These are phyloP conservation scores for Poicephalus gulielmi DNA, from an alignment of 2,113 vertebrate species.

Conservation along the genomic window DNA sequence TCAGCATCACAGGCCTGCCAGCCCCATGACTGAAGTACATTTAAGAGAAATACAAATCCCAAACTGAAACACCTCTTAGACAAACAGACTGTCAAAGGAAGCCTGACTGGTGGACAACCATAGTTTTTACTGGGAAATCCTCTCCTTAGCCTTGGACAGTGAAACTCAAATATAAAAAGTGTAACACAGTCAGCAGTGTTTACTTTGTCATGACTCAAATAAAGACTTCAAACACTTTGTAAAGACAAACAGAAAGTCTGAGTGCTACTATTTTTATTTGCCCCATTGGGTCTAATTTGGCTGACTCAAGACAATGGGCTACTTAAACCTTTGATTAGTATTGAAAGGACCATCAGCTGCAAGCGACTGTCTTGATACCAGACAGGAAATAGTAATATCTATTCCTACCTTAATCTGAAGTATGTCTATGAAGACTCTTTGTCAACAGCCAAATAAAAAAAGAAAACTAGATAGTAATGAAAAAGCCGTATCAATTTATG, in stretches of 20 bases:
- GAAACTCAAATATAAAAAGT: background rate
- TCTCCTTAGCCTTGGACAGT: background rate
- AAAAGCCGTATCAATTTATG: background rate
- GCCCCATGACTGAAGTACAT: background rate
- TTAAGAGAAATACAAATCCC: background rate
- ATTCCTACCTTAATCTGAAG: background rate
- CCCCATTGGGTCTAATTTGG: background rate
- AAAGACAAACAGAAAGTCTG: background rate
- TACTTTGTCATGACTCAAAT: background rate
- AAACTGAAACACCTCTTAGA: background rate
- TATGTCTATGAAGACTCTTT: background rate
- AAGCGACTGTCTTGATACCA: background rate
- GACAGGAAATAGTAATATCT: background rate
- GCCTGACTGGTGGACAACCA: background rate
- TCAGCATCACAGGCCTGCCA: background rate
- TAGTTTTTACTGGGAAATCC: background rate
- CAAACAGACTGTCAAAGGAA: background rate
- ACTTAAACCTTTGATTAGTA: background rate
- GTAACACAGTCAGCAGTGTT: background rate
- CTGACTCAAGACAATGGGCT: background rate
- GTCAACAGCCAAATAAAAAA: background rate
- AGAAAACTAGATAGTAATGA: background rate
- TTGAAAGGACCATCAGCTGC: background rate
- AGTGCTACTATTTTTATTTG: background rate
- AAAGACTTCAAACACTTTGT: background rate